Evolutionary conservation across 2,797 vertebrate species (phyloP), one percentile per base, ranked within the genome.

Genomic region (Sebastolobus altivelis): DNA sequence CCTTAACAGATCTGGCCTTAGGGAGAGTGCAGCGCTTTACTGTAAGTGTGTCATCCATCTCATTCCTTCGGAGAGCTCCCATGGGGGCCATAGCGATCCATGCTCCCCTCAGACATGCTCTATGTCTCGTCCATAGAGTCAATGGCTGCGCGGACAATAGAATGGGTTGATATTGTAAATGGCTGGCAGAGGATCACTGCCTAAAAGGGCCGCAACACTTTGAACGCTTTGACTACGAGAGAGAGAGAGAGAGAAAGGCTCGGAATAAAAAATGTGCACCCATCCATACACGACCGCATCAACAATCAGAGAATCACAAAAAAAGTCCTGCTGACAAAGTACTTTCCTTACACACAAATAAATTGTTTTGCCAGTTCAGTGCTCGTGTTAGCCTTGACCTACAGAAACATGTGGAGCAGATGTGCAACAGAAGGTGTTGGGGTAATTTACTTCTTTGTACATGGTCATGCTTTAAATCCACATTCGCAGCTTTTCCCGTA

Each of bases 41-140:
- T 83, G 72, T 82, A 87, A 91, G 86, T 86, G 88, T 87, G 83
- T 85, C 90, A 90, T 93, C 88, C 75, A 93, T 94, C 89, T 93
- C 79, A 86, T 90, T 91, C 65, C 65, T 77, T 75, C 20, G 72
- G 78, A 92, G 79, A 88, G 89, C 86, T 88, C 91, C 84, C 86
- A 73, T 4, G 84, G 80, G 92, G 33, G 68, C 71, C 76, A 80
- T 79, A 84, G 81, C 79, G 76, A 89, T 89, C 84, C 62, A 88
- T 73, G 82, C 65, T 84, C 80, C 77, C 86, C 65, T 84, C 74
- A 81, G 78, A 90, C 82, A 87, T 75, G 82, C 79, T 87, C 85
- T 80, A 75, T 67, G 78, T 86, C 81, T 84, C 38, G 62, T 80
- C 72, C 72, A 84, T 16, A 75, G 25, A 80, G 54, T 65, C 70